Evolutionary conservation across 2,888 invertebrate species (phyloP), one percentile per base, ranked within the genome.

Genomic region (Nephrocerus scutellatus): DNA sequence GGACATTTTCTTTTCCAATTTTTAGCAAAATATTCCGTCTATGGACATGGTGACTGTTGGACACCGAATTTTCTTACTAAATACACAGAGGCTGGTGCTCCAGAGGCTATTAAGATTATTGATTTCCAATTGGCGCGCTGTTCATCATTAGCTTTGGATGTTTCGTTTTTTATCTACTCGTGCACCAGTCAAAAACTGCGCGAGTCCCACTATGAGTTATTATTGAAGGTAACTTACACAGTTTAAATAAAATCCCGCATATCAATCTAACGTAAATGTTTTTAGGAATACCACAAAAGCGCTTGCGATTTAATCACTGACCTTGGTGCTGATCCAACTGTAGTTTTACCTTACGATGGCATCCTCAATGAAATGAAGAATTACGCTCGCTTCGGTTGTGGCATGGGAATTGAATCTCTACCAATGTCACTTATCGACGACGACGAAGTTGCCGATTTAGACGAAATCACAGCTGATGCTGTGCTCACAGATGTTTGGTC

Each of bases 41-140:
- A 84, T 19, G 76, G 74, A 0, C 83, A 84, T 41, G 84, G 84
- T 0, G 84, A 85, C 56, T 75, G 76, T 24, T 84, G 84, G 84
- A 74, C 78, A 0, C 81, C 80, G n/a, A 84, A 85, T 57, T 84
- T 84, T 49, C 58, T 84, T 1, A 74, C 74, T 7, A 72, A 73
- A 28, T 69, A 70, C 36, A 40, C 36, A 4, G 35, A 37, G 4
- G 47, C 50, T 7, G 58, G 55, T 1, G 30, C 47, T 3, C 51
- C 66, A 0, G 44, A 58, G 19, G 55, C 55, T 20, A 57, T 60
- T 4, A 73, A 76, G 50, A 70, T 84, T 42, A 77, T 84, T 22
- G 84, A 84, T 54, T 84, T 81, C 51, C 84, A 84, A 59, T 55
- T 84, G 29, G 62, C 78, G 0, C 72, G 63, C 10, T 54, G 56